A percentile compares a stretch with the other conserved stretches of the same genome.
These are phyloP conservation scores for Mystacides longicornis DNA, from an alignment of 2,888 invertebrate species.

Conservation along the genomic window DNA sequence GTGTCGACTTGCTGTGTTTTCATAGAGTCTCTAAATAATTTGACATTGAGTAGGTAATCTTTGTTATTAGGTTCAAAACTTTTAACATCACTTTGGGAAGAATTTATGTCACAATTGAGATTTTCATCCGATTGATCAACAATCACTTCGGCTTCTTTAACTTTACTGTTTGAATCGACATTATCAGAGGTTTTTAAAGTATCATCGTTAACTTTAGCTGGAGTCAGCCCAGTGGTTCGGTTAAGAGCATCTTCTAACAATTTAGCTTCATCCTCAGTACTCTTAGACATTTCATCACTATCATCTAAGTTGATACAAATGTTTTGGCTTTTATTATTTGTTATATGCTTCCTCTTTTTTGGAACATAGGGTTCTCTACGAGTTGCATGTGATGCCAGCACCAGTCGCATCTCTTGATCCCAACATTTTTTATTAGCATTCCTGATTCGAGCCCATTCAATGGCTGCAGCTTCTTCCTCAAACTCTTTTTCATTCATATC, in stretches of 20 bases:
- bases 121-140: background rate
- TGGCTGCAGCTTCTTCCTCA: constrained; percentile 31
- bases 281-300: constrained; percentile 9
- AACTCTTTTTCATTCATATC: constrained; percentile 18
- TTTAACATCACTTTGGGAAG: background rate
- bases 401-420: constrained; percentile 14
- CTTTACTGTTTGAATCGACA: background rate
- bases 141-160: background rate
- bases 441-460: constrained; percentile 33
- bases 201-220: background rate
- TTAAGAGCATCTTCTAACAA: constrained; percentile 14
- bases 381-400: background rate
- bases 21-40: constrained; percentile 12
- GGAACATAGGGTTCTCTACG: too few species aligned
- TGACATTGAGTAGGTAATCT: constrained; percentile 14
- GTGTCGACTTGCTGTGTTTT: background rate
- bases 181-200: background rate
- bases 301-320: background rate
- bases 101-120: background rate
- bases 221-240: constrained; percentile 2
- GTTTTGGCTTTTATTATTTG: constrained; percentile 4
- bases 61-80: constrained; percentile 8
- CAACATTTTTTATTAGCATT: constrained; percentile 12
- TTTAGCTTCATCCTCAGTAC: constrained; percentile 13
- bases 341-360: constrained; percentile 14